phyloP scores from a whole-genome alignment of 2,113 vertebrate species.

The Hipposideros armiger region DNA sequence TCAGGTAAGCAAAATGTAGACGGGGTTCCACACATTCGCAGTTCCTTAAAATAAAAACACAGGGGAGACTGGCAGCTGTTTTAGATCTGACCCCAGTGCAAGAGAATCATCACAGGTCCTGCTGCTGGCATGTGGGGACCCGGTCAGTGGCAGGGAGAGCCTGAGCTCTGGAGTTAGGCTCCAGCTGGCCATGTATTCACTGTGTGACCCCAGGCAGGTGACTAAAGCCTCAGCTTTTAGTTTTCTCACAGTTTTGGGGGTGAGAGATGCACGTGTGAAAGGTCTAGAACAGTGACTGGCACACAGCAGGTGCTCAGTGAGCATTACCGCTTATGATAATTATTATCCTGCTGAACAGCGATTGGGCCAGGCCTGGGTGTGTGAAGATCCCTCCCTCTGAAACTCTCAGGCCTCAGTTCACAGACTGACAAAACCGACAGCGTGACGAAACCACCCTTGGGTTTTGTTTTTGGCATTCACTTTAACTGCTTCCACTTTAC shows the following conservation, averaged over 20 bases:
- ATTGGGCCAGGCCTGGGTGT: neutral
- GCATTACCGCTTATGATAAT: neutral
- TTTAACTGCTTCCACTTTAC: neutral
- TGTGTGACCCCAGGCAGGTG: neutral
- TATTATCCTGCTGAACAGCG: neutral
- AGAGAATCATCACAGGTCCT: rapidly evolving
- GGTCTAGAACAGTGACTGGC: neutral
- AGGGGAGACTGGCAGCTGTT: neutral
- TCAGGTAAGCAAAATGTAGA: neutral
- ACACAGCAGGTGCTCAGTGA: neutral
- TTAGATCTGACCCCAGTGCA: neutral
- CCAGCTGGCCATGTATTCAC: neutral
- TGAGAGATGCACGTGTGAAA: neutral
- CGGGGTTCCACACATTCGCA: neutral
- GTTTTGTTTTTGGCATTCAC: neutral
- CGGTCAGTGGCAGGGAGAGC: too few species aligned
- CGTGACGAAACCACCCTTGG: neutral
- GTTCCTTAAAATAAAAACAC: neutral
- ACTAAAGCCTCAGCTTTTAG: neutral
- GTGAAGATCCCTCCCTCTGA: neutral
- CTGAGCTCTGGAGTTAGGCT: neutral
- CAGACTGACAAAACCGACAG: neutral
- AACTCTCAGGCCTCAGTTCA: neutral
- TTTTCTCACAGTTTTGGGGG: neutral
- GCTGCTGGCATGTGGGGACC: neutral